phyloP scores from a whole-genome alignment of 1,140 invertebrate genomes.

The Camponotus vicinus region DNA sequence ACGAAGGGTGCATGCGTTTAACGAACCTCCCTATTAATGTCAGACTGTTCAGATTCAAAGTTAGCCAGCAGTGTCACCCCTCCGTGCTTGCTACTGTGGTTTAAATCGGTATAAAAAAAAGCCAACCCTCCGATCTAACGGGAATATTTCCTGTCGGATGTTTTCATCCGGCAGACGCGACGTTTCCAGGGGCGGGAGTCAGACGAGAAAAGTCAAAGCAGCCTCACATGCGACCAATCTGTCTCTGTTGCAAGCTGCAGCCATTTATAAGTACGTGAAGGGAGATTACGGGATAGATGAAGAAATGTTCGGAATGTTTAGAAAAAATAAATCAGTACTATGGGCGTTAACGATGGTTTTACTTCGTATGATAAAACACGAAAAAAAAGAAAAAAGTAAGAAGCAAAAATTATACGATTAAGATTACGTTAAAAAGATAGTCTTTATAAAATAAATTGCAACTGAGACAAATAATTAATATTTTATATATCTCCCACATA shows the following conservation, averaged over 20 bases:
- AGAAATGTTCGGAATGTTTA: background rate
- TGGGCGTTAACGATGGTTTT: background rate
- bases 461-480: background rate
- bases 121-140: conserved; percentile 26
- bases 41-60: conserved; percentile 39
- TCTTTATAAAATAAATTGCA: background rate
- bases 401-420: background rate
- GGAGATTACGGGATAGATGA: background rate
- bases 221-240: conserved; percentile 75
- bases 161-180: conserved; percentile 66
- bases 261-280: conserved; percentile 1
- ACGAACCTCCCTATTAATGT: conserved; percentile 4
- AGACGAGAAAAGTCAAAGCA: conserved; percentile 65
- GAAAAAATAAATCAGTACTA: conserved; percentile 45
- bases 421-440: background rate
- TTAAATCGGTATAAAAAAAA: conserved; percentile 48
- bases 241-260: conserved; percentile 19
- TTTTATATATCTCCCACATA: background rate
- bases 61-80: conserved; percentile 17
- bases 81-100: background rate
- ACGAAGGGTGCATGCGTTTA: conserved; percentile 44
- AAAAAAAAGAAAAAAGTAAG: background rate
- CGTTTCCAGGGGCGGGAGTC: conserved; percentile 65
- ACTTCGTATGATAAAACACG: background rate
- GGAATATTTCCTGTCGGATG: conserved; percentile 73